These are phyloP conservation scores for Nothocercus nigrocapillus DNA, from an alignment of 2,113 vertebrate species.

Conservation along the genomic window DNA sequence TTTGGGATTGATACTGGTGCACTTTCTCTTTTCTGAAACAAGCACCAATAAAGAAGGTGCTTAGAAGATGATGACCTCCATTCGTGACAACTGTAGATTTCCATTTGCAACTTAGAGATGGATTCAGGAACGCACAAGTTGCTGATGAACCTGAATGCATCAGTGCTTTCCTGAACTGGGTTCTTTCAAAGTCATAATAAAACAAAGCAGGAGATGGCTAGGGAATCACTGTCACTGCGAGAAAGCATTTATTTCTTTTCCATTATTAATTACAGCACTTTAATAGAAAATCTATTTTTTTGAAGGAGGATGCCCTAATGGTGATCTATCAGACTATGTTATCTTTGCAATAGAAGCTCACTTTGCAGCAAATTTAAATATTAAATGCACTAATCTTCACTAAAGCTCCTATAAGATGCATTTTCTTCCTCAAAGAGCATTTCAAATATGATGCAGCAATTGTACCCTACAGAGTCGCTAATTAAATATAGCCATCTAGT, in stretches of 20 bases:
- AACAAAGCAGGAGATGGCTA: not conserved
- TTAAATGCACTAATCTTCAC: not conserved
- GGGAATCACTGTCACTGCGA: not conserved
- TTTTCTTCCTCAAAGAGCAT: slow-evolving; percentile 23
- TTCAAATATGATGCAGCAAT: slow-evolving; percentile 19
- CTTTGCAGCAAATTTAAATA: not conserved
- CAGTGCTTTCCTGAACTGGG: not conserved
- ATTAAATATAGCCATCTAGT: slow-evolving; percentile 15
- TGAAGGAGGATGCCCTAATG: not conserved
- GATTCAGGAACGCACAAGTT: not conserved
- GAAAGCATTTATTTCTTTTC: not conserved
- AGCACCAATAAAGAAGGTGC: not conserved
- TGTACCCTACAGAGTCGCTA: not conserved
- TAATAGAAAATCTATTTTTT: not conserved
- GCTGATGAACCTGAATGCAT: not conserved
- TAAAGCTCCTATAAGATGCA: not conserved
- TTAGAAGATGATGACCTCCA: not conserved
- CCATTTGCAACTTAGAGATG: not conserved
- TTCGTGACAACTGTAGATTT: not conserved
- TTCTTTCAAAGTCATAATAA: not conserved
- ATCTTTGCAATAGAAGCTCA: not conserved
- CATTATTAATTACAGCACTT: not conserved
- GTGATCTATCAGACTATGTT: not conserved
- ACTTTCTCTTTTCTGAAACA: not conserved
- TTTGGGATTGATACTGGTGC: not conserved